Base-by-base conservation (phyloP, 2,113 vertebrate genomes). In the Cyprinus carpio region DNA sequence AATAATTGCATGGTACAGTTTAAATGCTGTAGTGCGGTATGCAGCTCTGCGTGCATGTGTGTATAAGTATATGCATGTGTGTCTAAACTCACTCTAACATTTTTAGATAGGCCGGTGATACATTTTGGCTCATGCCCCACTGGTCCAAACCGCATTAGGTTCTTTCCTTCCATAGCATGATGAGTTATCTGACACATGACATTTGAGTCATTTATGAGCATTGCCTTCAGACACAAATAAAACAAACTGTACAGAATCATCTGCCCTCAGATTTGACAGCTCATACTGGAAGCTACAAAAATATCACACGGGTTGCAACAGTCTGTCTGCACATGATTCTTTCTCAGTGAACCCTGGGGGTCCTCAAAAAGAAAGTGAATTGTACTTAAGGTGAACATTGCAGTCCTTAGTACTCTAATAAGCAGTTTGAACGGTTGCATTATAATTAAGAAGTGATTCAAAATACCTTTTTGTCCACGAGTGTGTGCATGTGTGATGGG, bases 391-490 rank as follows among this genome's bases (percentile, higher is more conserved):
- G 77, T 43, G n/a, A 75, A 18, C 74, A 29, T 29, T 29, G 34
- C 12, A 25, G 56, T 40, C 31, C 23, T 79, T 62, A 40, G 56
- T 40, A 77, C 23, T 34, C 29, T 56, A 58, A 79, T 40, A 58
- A 79, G 31, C 23, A 3, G 54, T 62, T 79, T 79, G 20, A 60
- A 79, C 6, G 37, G 54, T 62, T 62, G 34, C 76, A 16, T 60
- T 37, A 78, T 78, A 31, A 60, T 62, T 79, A 79, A 77, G 49
- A 54, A 56, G 9, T 62, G 20, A 79, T 13, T 79, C 76, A 79
- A 3, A 2, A 62, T 79, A 54, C 6, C 11, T 31, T 37, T 31
- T 31, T 43, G 34, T 12, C 16, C 49, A 31, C 20, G 46, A 31
- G 27, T 20, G 75, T 78, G 34, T 37, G 46, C 46, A 29, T 31